Conservation (phyloP, 2,797 vertebrate species). For the Apogon talboti region DNA sequence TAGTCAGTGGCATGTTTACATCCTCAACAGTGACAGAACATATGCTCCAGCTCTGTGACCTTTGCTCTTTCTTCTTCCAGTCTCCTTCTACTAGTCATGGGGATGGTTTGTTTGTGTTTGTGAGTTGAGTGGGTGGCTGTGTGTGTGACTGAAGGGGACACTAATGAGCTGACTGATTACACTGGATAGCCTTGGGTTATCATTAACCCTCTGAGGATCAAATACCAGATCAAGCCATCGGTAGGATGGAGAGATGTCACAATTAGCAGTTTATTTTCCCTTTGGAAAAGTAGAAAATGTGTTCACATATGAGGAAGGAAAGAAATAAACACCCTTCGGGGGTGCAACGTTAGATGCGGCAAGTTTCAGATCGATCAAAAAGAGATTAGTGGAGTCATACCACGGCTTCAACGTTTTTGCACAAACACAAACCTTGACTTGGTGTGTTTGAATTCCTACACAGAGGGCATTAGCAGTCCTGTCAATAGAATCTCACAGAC, state of each 20-base stretch:
- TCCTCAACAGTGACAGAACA: slow-evolving; percentile 5
- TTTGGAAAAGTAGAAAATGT: slow-evolving; percentile 26
- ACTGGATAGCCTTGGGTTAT: slow-evolving; percentile 57
- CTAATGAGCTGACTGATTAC: slow-evolving; percentile 79
- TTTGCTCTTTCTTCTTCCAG: slow-evolving; percentile 30
- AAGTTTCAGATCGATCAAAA: slow-evolving; percentile 24
- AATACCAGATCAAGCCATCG: slow-evolving; percentile 52
- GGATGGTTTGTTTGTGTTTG: slow-evolving; percentile 31
- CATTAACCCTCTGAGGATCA: slow-evolving; percentile 64
- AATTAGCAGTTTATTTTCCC: slow-evolving; percentile 46
- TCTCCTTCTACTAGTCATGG: slow-evolving; percentile 41
- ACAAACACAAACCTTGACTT: slow-evolving; percentile 15
- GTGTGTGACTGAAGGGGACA: slow-evolving; percentile 50
- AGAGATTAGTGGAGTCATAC: neutral
- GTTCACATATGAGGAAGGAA: neutral
- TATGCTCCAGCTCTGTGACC: slow-evolving; percentile 24
- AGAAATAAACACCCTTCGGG: slow-evolving; percentile 1
- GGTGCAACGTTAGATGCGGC: neutral
- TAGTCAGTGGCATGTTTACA: slow-evolving; percentile 16
- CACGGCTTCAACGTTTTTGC: neutral
- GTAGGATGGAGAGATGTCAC: slow-evolving; percentile 16
- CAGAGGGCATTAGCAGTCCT: slow-evolving; percentile 38
- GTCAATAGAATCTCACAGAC: slow-evolving; percentile 43
- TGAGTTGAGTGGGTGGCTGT: slow-evolving; percentile 28
- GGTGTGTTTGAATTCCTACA: slow-evolving; percentile 22